phyloP scores from a whole-genome alignment of 2,113 vertebrate genomes.

The Nicator chloris region DNA sequence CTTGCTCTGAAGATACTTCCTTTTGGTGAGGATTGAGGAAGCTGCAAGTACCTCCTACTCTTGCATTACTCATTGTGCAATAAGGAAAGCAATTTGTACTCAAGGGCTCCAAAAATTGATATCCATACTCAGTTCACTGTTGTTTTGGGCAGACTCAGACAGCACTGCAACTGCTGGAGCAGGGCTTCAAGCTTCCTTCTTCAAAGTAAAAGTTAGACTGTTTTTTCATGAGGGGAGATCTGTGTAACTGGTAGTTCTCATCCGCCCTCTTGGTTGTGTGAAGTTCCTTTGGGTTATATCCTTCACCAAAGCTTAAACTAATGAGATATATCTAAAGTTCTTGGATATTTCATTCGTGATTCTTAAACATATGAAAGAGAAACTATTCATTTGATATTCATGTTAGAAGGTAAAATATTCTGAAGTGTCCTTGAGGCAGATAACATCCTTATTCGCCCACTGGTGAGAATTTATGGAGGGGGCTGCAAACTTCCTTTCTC shows the following conservation, averaged over 20 bases:
- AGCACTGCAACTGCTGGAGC: neutral
- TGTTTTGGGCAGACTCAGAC: neutral
- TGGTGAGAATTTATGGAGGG: neutral
- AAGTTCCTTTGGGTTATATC: neutral
- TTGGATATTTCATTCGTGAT: neutral
- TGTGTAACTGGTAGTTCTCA: neutral
- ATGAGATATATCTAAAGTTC: neutral
- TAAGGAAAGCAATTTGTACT: neutral
- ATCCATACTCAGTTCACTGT: neutral
- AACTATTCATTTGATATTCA: neutral
- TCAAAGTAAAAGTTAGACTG: neutral
- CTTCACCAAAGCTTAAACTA: neutral
- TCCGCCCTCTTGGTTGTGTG: neutral
- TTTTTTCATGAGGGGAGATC: neutral
- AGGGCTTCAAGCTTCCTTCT: neutral
- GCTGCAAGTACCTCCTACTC: neutral
- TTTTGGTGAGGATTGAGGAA: neutral
- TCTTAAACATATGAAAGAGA: neutral
- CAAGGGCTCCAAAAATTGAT: neutral
- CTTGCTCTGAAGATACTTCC: neutral
- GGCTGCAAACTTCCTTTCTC: neutral
- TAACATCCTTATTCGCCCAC: neutral
- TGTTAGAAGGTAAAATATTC: neutral
- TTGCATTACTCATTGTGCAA: neutral
- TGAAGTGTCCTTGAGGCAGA: neutral